Percentiles rank a stretch among this genome's conserved stretches.
These are phyloP conservation scores for Turnix velox DNA, from an alignment of 2,113 vertebrate genomes.

Conservation along the genomic window DNA sequence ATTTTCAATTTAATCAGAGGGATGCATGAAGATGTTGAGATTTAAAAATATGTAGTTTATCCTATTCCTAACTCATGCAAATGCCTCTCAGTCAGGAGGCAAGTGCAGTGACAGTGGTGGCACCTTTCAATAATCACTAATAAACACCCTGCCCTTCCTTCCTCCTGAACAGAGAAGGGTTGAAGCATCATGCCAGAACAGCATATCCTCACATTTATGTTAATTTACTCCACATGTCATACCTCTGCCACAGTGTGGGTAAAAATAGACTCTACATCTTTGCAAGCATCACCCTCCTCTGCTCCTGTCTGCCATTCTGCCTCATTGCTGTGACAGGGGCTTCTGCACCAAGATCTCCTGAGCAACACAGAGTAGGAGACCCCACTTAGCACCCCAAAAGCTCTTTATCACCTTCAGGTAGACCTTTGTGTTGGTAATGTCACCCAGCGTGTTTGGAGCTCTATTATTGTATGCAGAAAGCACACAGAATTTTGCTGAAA, in stretches of 20 bases:
- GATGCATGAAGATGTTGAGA: neutral
- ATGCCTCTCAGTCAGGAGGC: neutral
- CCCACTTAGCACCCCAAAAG: neutral
- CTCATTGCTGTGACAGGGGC: neutral
- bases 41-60: neutral
- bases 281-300: neutral
- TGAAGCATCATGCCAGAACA: neutral
- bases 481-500: neutral
- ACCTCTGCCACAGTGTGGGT: neutral
- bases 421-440: neutral
- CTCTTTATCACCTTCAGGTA: neutral
- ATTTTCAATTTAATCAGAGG: neutral
- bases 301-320: neutral
- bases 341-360: neutral
- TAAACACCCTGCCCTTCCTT: neutral
- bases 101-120: neutral
- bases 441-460: neutral
- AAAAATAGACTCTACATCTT: neutral
- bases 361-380: neutral
- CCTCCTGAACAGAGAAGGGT: neutral
- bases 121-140: neutral
- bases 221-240: neutral
- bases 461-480: neutral
- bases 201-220: neutral
- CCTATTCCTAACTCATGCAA: neutral